phyloP scores from a whole-genome alignment of 2,797 vertebrate genomes.

The Hylomyscus alleni region DNA sequence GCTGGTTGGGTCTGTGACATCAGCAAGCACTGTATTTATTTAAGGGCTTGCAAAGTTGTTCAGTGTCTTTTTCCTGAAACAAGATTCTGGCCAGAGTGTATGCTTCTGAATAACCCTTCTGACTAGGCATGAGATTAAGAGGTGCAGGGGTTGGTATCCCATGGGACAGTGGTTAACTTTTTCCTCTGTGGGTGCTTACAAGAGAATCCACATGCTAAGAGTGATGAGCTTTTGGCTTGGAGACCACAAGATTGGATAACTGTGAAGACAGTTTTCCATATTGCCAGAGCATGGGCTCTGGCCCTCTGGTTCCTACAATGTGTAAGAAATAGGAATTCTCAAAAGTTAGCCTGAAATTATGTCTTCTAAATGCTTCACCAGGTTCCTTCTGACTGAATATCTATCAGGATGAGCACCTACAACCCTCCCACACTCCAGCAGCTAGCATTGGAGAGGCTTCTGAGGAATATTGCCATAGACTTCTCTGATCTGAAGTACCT shows the following conservation, averaged over 20 bases:
- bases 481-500: too few relatives aligned
- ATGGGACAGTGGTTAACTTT: neutral
- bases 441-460: too few relatives aligned
- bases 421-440: too few relatives aligned
- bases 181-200: neutral
- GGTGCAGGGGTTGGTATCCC: neutral
- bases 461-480: too few relatives aligned
- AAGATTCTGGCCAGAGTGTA: neutral
- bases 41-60: neutral
- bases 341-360: neutral
- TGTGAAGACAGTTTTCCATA: neutral
- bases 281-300: neutral
- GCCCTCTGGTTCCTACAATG: neutral
- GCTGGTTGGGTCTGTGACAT: neutral
- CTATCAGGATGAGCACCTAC: too few relatives aligned
- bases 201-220: neutral
- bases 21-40: neutral
- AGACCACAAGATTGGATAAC: neutral
- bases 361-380: neutral
- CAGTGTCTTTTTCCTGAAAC: neutral
- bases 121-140: neutral
- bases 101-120: neutral
- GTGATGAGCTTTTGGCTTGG: neutral
- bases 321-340: neutral
- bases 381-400: neutral